Evolutionary conservation across 1,140 invertebrate genomes (phyloP), one percentile per base, ranked within the genome.

Genomic region (Elymnias hypermnestra): DNA sequence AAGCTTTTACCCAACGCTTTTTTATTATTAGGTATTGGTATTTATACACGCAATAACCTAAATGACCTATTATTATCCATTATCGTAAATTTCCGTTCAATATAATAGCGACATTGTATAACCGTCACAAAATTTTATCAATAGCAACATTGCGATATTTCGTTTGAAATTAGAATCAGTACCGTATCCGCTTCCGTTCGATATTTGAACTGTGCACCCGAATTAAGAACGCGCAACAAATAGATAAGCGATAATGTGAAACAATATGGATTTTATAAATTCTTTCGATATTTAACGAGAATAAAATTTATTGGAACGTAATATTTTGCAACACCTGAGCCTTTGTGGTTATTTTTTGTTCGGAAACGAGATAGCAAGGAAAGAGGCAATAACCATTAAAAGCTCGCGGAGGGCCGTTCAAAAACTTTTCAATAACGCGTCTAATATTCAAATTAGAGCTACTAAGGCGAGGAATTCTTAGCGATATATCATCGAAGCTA

Each of bases 141-240:
- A 84, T 83, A 72, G 61, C 65, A 74, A 72, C 71, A 68, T 72
- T 72, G 72, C 68, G 66, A 83, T 81, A 77, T 74, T 81, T 70
- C 59, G 66, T 78, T 81, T 72, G 76, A 77, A 83, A 77, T 84
- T 84, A 77, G 81, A 84, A 84, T 84, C 81, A 82, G 72, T 79
- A 78, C 67, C 53, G 75, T 76, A 74, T 84, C 81, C 77, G 72
- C 63, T 83, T 84, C 81, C 81, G 81, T 84, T 84, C 78, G 74
- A 84, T 82, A 81, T 72, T 83, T 55, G 62, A 83, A 79, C 66
- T 61, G 60, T 50, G 58, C 57, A 60, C 65, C 64, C 59, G 71
- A 83, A 84, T 82, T 82, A 81, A 74, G 75, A 78, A 71, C 75
- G 63, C 60, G 65, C 53, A 71, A 63, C 55, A 64, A 72, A 74